Conservation (phyloP, 2,888 invertebrate species). For the Hartigia nigra region DNA sequence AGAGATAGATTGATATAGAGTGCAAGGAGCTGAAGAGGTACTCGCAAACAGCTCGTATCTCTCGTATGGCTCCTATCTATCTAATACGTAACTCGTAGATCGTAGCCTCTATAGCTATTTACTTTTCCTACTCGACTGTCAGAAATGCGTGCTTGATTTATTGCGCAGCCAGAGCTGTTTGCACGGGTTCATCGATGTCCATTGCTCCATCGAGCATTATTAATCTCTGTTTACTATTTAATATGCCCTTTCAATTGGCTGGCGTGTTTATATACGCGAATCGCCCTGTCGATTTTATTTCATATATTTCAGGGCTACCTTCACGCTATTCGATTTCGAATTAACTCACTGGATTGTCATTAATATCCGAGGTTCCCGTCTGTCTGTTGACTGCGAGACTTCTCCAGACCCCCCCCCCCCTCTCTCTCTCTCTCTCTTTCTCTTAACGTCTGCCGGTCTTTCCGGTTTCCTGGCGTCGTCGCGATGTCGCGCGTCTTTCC, state of each 20-base stretch:
- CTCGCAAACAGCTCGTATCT: background rate
- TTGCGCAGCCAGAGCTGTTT: background rate
- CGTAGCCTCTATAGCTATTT: background rate
- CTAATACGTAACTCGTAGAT: background rate
- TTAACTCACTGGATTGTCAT: background rate
- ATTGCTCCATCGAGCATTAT: background rate
- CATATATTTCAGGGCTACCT: background rate
- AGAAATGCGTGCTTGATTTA: background rate
- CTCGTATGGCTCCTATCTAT: background rate
- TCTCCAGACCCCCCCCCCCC: constrained; percentile 8
- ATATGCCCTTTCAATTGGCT: background rate
- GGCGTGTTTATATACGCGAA: background rate
- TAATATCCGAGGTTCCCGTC: background rate
- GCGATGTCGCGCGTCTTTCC: constrained; percentile 1
- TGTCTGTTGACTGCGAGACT: background rate
- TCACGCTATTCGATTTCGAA: background rate
- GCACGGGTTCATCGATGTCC: background rate
- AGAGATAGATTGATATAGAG: background rate
- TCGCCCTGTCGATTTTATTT: background rate
- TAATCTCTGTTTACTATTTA: background rate
- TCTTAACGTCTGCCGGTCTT: constrained; percentile 13
- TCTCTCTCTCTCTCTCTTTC: constrained; percentile 12
- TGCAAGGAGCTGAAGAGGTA: background rate
- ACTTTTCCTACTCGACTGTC: background rate
- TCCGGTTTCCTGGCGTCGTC: constrained; percentile 8